These are phyloP conservation scores for Ichneumoninae sp. DNA, from an alignment of 2,888 invertebrate species.

Conservation along the genomic window DNA sequence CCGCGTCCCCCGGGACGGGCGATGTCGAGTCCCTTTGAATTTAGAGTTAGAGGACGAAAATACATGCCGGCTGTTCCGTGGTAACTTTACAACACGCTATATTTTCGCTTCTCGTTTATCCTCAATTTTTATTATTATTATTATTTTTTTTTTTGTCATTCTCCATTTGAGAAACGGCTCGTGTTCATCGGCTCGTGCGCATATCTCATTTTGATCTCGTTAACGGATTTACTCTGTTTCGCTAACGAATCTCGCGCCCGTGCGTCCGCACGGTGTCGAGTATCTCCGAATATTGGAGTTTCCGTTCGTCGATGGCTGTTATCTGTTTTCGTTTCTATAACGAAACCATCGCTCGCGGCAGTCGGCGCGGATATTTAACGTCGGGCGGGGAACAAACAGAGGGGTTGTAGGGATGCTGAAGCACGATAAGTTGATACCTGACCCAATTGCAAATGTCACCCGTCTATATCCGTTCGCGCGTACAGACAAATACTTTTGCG, in stretches of 20 bases:
- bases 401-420: not conserved
- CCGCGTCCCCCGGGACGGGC: not conserved
- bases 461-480: not conserved
- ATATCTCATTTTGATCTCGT: slow-evolving; percentile 18
- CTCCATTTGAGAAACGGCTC: slow-evolving; percentile 5
- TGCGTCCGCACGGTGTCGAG: slow-evolving; percentile 9
- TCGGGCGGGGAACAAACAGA: slow-evolving; percentile 10
- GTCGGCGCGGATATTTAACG: not conserved
- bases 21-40: slow-evolving; percentile 3
- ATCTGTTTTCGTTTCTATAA: not conserved
- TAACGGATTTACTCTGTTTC: slow-evolving; percentile 15
- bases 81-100: not conserved
- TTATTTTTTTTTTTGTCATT: not conserved
- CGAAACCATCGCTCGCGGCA: not conserved
- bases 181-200: not conserved
- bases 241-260: slow-evolving; percentile 5
- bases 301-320: slow-evolving; percentile 1
- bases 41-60: not conserved
- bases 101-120: not conserved
- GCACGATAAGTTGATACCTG: slow-evolving; percentile 23
- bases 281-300: slow-evolving; percentile 3
- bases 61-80: not conserved
- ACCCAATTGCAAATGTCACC: slow-evolving; percentile 25
- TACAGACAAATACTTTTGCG: slow-evolving; percentile 1
- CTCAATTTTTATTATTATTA: not conserved